Conservation (phyloP, 1,140 invertebrate species). For the Drosophila ficusphila region DNA sequence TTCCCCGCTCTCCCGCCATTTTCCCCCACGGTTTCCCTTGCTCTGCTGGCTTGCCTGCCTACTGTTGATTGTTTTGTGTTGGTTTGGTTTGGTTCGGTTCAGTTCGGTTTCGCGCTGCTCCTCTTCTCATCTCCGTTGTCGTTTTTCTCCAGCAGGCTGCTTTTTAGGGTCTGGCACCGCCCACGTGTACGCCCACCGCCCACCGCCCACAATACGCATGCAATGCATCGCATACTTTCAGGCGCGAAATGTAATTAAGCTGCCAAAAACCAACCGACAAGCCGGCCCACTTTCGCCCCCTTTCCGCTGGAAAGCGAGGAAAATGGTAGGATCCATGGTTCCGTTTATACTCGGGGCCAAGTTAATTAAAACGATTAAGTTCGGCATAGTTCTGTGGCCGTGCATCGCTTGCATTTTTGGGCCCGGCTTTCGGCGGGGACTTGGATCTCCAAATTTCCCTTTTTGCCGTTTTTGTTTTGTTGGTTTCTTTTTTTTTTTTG, state of each 20-base stretch:
- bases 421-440: not conserved
- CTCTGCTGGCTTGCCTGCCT: conserved; percentile 10
- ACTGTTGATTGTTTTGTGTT: conserved; percentile 44
- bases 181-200: conserved; percentile 2
- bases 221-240: conserved; percentile 68
- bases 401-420: conserved; percentile 34
- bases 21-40: not conserved
- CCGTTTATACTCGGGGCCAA: conserved; percentile 33
- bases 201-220: conserved; percentile 13
- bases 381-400: conserved; percentile 59
- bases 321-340: not conserved
- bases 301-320: not conserved
- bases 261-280: conserved; percentile 61
- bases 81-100: conserved; percentile 29
- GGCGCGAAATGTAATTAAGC: conserved; percentile 81
- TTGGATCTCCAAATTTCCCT: not conserved
- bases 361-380: conserved; percentile 76
- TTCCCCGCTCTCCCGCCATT: not conserved
- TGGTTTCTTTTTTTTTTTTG: not conserved
- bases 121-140: not conserved
- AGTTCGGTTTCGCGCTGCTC: no score
- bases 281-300: not conserved
- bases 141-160: not conserved
- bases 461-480: not conserved
- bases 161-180: conserved; percentile 6